These are phyloP conservation scores for Dastarcus helophoroides DNA, from an alignment of 2,888 invertebrate genomes.

Conservation along the genomic window DNA sequence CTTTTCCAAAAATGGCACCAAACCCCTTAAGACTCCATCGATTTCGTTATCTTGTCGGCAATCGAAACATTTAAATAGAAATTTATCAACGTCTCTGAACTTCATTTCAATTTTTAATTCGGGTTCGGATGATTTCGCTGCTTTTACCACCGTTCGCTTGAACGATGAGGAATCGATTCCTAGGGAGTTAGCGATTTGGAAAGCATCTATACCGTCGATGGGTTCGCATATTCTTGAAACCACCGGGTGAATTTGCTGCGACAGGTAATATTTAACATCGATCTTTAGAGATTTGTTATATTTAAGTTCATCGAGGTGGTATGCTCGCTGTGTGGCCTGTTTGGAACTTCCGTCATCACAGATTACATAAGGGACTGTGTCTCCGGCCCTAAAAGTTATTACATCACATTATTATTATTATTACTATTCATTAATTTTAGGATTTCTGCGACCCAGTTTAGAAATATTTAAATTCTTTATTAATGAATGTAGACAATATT, in stretches of 20 bases:
- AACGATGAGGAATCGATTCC: slow-evolving; percentile 52
- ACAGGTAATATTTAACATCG: slow-evolving; percentile 84
- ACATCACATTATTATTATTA: too few relatives aligned
- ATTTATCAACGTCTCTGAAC: slow-evolving; percentile 27
- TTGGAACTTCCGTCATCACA: slow-evolving; percentile 79
- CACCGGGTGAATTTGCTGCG: slow-evolving; percentile 94
- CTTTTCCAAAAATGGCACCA: slow-evolving; percentile 48
- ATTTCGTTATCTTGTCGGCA: slow-evolving; percentile 40
- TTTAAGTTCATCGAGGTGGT: slow-evolving; percentile 85
- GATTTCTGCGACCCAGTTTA: too few relatives aligned
- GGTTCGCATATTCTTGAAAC: slow-evolving; percentile 91
- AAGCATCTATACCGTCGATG: slow-evolving; percentile 86
- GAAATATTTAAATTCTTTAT: too few relatives aligned
- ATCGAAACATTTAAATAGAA: slow-evolving; percentile 39
- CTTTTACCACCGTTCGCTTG: slow-evolving; percentile 30
- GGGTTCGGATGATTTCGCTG: slow-evolving; percentile 1
- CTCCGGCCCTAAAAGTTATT: slow-evolving; percentile 85
- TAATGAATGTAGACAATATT: too few relatives aligned
- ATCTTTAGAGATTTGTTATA: slow-evolving; percentile 52
- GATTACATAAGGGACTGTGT: slow-evolving; percentile 91
- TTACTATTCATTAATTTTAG: too few relatives aligned
- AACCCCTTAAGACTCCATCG: slow-evolving; percentile 17
- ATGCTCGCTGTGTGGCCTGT: slow-evolving; percentile 81
- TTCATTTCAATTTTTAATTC: slow-evolving; percentile 20
- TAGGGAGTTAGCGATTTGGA: slow-evolving; percentile 78